Base-by-base conservation (phyloP, 2,113 vertebrate species). In the Pongo pygmaeus region DNA sequence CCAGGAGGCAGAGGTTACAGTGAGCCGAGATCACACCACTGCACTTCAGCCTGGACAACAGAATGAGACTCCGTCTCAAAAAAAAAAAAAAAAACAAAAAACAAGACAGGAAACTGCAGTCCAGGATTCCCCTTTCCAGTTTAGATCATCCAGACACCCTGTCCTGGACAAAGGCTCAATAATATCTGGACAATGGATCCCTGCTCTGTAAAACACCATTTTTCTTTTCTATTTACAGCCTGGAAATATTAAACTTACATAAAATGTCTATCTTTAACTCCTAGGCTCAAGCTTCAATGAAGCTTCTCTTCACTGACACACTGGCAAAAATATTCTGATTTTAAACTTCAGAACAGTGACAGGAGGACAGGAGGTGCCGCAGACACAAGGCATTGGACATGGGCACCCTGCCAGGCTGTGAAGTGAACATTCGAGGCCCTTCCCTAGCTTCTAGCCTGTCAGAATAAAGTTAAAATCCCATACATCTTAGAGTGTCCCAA, bases 391-490 rank as follows among this genome's bases (percentile, higher is more conserved):
- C 25, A 55, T 40, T 67, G 87, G 23, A 93, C 84, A 61, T 50
- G 78, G 23, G 74, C 4, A 7, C n/a, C n/a, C 64, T n/a, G 46
- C 55, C 59, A 88, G 55, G 32, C 46, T 27, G 13, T 18, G 18
- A 78, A 27, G 4, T 83, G 74, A 92, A 43, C 7, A 20, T 52
- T 20, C 30, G 64, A 30, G n/a, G 89, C 59, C 94, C 67, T 91
- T 89, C 72, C 72, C 61, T 9, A 10, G 1, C 48, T 32, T 23
- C 75, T 95, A 78, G 0, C 22, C 80, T 75, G 12, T 69, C 38
- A 74, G 83, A 93, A 84, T 7, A 55, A 85, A 96, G 67, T 81
- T 64, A 97, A 96, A 25, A 92, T 92, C 59, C 80, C 86, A 89
- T 75, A 52, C 88, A 95, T 90, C 89, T 94, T 77, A 85, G 57